phyloP scores from a whole-genome alignment of 2,888 invertebrate genomes.

The Orthosia gracilis region DNA sequence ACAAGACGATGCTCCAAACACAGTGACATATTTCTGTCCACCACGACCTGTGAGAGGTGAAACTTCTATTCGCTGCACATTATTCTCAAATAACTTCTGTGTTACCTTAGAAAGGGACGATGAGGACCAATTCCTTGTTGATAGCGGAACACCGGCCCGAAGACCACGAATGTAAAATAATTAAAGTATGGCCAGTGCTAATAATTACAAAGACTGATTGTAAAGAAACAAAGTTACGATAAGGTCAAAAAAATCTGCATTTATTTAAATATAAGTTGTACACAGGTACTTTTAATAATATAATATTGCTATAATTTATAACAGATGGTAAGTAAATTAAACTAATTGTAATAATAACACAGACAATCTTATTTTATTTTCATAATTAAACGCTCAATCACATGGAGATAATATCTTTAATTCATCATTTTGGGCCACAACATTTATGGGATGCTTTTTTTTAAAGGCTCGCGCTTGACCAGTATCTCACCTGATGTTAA shows the following conservation, averaged over 20 bases:
- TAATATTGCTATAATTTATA: slow-evolving; percentile 18
- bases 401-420: not conserved
- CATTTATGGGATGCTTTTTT: not conserved
- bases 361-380: slow-evolving; percentile 29
- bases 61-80: slow-evolving; percentile 80
- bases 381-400: slow-evolving; percentile 1
- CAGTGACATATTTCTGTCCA: slow-evolving; percentile 86
- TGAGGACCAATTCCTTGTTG: slow-evolving; percentile 81
- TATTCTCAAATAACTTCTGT: slow-evolving; percentile 87
- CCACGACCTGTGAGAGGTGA: slow-evolving; percentile 80
- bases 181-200: slow-evolving; percentile 1
- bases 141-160: slow-evolving; percentile 76
- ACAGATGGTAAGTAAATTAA: slow-evolving; percentile 26
- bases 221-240: slow-evolving; percentile 1
- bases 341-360: slow-evolving; percentile 23
- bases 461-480: no score
- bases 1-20: slow-evolving; percentile 77
- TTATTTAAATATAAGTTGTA: slow-evolving; percentile 36
- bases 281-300: slow-evolving; percentile 37
- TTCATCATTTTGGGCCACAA: not conserved
- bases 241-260: slow-evolving; percentile 29
- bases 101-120: slow-evolving; percentile 83
- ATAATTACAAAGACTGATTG: slow-evolving; percentile 48
- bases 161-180: slow-evolving; percentile 74
- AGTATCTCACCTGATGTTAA: no score